Conservation (phyloP, 1,140 invertebrate genomes). For the Cotesia typhae region DNA sequence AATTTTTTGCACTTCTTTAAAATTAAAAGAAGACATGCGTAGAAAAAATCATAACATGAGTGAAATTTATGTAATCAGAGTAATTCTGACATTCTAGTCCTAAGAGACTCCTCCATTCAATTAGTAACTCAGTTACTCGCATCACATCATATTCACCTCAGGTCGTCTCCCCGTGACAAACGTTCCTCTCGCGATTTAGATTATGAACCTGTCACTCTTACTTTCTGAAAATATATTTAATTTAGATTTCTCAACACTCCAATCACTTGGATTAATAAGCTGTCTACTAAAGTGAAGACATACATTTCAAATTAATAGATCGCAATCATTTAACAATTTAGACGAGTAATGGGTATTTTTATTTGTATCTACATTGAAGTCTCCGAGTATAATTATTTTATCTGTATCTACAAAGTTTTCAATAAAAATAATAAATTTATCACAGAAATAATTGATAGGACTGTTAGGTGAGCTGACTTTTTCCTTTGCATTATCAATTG, state of each 20-base stretch:
- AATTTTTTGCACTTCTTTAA: too few species aligned
- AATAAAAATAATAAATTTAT: conserved; percentile 7
- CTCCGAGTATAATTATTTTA: conserved; percentile 14
- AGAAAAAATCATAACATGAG: too few species aligned
- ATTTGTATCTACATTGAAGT: too few species aligned
- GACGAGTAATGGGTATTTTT: too few species aligned
- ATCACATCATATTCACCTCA: conserved; percentile 60
- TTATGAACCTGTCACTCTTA: neutral
- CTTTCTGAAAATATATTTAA: neutral
- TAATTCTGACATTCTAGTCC: conserved; percentile 58
- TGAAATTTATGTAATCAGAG: conserved; percentile 28
- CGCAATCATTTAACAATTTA: too few species aligned
- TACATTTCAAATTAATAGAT: too few species aligned
- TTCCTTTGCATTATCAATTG: conserved; percentile 7
- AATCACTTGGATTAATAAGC: too few species aligned
- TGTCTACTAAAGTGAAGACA: too few species aligned
- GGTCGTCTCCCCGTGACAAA: conserved; percentile 14
- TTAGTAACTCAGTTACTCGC: conserved; percentile 64
- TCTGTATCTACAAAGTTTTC: conserved; percentile 21
- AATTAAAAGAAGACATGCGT: too few species aligned
- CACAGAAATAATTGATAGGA: conserved; percentile 23
- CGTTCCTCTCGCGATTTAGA: neutral
- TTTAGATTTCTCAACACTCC: too few species aligned
- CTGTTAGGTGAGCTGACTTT: conserved; percentile 13
- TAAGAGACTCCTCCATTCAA: conserved; percentile 63